Percentiles rank a stretch among this genome's conserved stretches.
phyloP scores from a whole-genome alignment of 2,888 invertebrate species.

The Archaeoteleia sp. region DNA sequence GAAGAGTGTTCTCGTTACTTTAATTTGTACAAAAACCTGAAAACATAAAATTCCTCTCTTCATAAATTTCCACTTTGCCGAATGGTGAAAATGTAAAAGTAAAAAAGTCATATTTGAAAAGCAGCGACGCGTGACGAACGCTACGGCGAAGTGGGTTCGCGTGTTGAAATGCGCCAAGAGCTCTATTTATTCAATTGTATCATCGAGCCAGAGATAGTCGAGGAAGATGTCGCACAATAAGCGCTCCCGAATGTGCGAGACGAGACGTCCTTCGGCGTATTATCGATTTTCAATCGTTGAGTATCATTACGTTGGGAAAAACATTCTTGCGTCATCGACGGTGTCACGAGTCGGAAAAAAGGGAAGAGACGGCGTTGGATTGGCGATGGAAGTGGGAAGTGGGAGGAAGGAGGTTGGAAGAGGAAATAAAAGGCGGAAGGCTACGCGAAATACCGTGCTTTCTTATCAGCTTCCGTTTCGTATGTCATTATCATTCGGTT shows the following conservation, averaged over 20 bases:
- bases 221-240: constrained; percentile 15
- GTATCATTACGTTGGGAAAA: constrained; percentile 39
- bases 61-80: not conserved
- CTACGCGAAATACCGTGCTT: constrained; percentile 12
- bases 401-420: constrained; percentile 8
- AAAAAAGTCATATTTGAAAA: too few relatives aligned
- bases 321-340: too few relatives aligned
- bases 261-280: constrained; percentile 23
- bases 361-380: constrained; percentile 9
- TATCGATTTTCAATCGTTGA: constrained; percentile 50
- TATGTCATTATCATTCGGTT: constrained; percentile 45
- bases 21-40: not conserved
- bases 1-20: constrained; percentile 1
- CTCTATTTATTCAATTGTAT: constrained; percentile 37
- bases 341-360: constrained; percentile 10
- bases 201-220: constrained; percentile 1
- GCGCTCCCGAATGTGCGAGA: constrained; percentile 29
- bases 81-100: not conserved
- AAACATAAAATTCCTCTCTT: constrained; percentile 2
- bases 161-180: constrained; percentile 1
- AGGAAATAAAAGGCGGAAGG: constrained; percentile 14
- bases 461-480: constrained; percentile 49
- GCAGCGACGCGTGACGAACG: too few relatives aligned
- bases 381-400: constrained; percentile 8
- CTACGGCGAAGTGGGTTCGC: too few relatives aligned